Evolutionary conservation across 2,888 invertebrate genomes (phyloP), one percentile per base, ranked within the genome.

Genomic region (Drosophila anceps): DNA sequence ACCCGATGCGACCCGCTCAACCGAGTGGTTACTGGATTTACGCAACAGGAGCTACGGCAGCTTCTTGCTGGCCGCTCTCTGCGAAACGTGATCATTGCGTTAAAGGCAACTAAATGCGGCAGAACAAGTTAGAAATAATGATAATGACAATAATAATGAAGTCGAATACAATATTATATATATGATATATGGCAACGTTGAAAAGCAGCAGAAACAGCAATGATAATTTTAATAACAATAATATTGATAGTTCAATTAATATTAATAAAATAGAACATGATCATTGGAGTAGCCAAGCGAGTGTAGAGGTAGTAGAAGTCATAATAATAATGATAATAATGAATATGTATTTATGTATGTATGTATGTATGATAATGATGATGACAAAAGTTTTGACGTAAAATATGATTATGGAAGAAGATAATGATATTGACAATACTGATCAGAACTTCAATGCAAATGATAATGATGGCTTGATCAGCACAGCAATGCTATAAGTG

Each of bases 21-120:
- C 54, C 75, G 75, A 88, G 71, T 90, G 86, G 79, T 86, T 64
- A 86, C 86, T 90, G 86, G 88, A 70, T 90, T 86, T 86, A 86
- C 86, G 86, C 86, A 86, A 86, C 86, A 90, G 86, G 86, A 86
- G 86, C 85, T 50, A n/a, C 35, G n/a, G 67, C 64, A 64, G 75
- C 81, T 78, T 75, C 78, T 75, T 75, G 74, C 82, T 76, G 41
- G 62, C 69, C 63, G 66, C 80, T 79, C 60, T 68, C 58, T 50
- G 62, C 57, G 69, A 67, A 84, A 79, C 87, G 79, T 81, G 87
- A 88, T 88, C 84, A 88, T 86, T 71, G 76, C 71, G 84, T 69
- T 73, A 73, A 77, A 73, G 71, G 73, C 66, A 69, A 71, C 62
- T 51, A 44, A 57, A 71, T 43, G 29, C 31, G 44, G 50, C 44